Conservation (phyloP, 2,113 vertebrate species). For the Burhinus oedicnemus region DNA sequence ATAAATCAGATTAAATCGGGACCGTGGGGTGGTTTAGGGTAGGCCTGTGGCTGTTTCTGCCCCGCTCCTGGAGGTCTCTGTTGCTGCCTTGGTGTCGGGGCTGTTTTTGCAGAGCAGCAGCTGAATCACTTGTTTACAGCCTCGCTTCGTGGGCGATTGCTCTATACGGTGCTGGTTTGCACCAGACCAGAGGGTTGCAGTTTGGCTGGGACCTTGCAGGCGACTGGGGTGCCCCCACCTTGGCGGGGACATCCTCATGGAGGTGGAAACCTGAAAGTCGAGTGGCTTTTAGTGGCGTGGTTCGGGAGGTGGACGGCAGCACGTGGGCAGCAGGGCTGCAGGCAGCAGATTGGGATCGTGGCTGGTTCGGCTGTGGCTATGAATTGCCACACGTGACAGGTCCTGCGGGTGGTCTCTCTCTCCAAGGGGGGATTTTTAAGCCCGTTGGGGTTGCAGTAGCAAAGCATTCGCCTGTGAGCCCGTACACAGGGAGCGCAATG, state of each 20-base stretch:
- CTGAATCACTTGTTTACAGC: not conserved
- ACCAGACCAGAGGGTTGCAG: not conserved
- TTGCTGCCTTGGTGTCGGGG: not conserved
- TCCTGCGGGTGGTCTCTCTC: not conserved
- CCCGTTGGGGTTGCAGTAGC: not conserved
- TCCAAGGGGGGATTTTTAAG: not conserved
- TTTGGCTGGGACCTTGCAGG: not conserved
- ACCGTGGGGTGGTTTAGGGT: not conserved
- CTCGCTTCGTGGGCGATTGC: not conserved
- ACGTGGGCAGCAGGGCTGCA: not conserved
- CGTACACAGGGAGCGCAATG: rapidly evolving
- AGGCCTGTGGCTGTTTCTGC: not conserved
- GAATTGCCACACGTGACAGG: no score
- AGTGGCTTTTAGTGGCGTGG: not conserved
- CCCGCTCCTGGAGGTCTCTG: not conserved
- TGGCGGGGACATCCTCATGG: rapidly evolving
- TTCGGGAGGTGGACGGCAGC: not conserved
- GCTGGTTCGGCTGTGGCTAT: not conserved
- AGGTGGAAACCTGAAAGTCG: not conserved
- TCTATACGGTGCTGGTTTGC: not conserved
- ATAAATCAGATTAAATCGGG: not conserved
- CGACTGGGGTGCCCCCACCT: rapidly evolving
- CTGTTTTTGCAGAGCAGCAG: not conserved
- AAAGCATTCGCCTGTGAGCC: rapidly evolving
- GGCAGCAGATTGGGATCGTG: rapidly evolving